phyloP scores from a whole-genome alignment of 1,140 invertebrate species.

The Wasmannia auropunctata region DNA sequence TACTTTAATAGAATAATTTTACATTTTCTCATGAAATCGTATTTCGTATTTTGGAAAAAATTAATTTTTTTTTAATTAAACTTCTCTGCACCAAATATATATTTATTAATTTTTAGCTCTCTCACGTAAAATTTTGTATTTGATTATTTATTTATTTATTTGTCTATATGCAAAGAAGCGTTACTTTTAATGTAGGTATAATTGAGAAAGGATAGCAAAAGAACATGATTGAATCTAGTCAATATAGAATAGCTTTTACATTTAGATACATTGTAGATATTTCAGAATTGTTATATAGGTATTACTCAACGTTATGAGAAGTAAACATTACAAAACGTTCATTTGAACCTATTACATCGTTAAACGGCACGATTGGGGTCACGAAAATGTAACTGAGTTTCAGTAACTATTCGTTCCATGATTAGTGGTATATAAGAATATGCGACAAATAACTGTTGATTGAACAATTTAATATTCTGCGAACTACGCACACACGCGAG shows the following conservation, averaged over 20 bases:
- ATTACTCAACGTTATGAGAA: constrained; percentile 62
- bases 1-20: background rate
- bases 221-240: constrained; percentile 69
- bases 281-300: constrained; percentile 69
- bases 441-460: constrained; percentile 29
- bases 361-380: constrained; percentile 53
- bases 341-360: constrained; percentile 51
- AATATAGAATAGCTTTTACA: constrained; percentile 62
- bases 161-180: constrained; percentile 38
- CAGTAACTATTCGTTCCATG: constrained; percentile 5
- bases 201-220: constrained; percentile 29
- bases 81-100: constrained; percentile 31
- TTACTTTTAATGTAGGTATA: constrained; percentile 36
- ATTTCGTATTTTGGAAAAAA: background rate
- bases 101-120: constrained; percentile 19
- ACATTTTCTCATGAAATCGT: background rate
- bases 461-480: constrained; percentile 33
- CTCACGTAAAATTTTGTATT: constrained; percentile 7
- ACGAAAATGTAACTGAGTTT: constrained; percentile 28
- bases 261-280: constrained; percentile 68
- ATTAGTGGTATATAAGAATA: constrained; percentile 40
- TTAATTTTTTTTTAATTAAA: constrained; percentile 36
- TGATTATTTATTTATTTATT: constrained; percentile 66
- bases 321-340: constrained; percentile 51
- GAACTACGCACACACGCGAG: constrained; percentile 26